Percentiles rank a stretch among this genome's conserved stretches.
Conservation (phyloP, 2,888 invertebrate genomes). For the Agrotis puta region DNA sequence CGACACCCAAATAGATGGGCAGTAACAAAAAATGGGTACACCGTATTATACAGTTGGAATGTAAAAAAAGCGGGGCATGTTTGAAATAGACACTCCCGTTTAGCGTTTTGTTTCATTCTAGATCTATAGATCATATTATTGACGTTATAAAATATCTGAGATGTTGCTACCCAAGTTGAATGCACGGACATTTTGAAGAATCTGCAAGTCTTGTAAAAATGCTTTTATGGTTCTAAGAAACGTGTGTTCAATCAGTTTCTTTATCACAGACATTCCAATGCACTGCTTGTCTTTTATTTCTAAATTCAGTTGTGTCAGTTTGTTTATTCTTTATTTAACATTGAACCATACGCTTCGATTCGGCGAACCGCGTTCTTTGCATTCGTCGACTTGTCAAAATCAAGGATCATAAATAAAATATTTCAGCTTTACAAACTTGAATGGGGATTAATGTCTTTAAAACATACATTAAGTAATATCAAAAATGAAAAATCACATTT, state of each 20-base stretch:
- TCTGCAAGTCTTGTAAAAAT: slow-evolving; percentile 38
- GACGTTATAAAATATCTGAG: slow-evolving; percentile 19
- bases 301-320: slow-evolving; percentile 27
- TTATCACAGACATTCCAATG: slow-evolving; percentile 55
- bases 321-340: slow-evolving; percentile 21
- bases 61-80: slow-evolving; percentile 1
- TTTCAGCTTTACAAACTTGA: neutral
- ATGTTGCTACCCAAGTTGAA: slow-evolving; percentile 31
- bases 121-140: slow-evolving; percentile 12
- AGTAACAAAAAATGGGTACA: slow-evolving; percentile 22
- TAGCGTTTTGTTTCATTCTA: slow-evolving; percentile 5
- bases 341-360: slow-evolving; percentile 20
- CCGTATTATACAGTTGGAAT: slow-evolving; percentile 24
- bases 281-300: slow-evolving; percentile 24
- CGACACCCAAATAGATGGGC: slow-evolving; percentile 7
- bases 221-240: slow-evolving; percentile 49
- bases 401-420: slow-evolving; percentile 26
- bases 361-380: slow-evolving; percentile 23
- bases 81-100: slow-evolving; percentile 22
- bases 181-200: slow-evolving; percentile 28
- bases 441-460: neutral
- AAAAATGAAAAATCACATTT: neutral
- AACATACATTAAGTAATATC: neutral
- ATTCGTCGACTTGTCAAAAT: slow-evolving; percentile 19
- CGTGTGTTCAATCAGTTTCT: slow-evolving; percentile 21